Conservation (phyloP, 2,113 vertebrate genomes). For the Opisthocomus hoazin region DNA sequence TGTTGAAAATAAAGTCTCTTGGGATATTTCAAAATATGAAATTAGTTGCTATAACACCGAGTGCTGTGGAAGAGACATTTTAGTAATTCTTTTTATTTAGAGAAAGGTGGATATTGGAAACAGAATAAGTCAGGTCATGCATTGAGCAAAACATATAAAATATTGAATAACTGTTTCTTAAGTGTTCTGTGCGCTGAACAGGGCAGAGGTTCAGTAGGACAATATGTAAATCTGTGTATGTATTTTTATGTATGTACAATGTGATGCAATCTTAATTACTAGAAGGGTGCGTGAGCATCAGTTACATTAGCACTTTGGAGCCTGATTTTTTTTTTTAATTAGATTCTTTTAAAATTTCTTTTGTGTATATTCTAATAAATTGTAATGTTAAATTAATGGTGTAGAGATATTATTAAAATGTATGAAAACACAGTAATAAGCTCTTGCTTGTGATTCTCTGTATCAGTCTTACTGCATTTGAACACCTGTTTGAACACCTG, state of each 20-base stretch:
- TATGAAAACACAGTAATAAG: not conserved
- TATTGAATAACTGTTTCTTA: not conserved
- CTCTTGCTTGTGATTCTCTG: not conserved
- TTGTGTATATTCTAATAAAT: not conserved
- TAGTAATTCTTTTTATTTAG: not conserved
- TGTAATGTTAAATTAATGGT: not conserved
- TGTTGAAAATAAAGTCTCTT: not conserved
- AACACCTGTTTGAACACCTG: not conserved
- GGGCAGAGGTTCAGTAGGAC: not conserved
- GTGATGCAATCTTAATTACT: not conserved
- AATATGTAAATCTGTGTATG: not conserved
- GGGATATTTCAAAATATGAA: not conserved
- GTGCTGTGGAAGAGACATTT: not conserved
- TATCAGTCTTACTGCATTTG: not conserved
- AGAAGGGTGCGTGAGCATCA: not conserved
- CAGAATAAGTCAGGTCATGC: not conserved
- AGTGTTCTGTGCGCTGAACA: not conserved
- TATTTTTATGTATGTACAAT: not conserved
- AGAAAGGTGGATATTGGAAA: not conserved
- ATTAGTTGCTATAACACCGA: not conserved
- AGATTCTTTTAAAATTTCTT: not conserved
- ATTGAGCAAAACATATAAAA: not conserved
- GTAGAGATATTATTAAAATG: not conserved
- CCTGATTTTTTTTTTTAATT: not conserved
- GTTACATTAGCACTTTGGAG: not conserved